These are phyloP conservation scores for Diachrysia chrysitis DNA, from an alignment of 2,888 invertebrate genomes.

Conservation along the genomic window DNA sequence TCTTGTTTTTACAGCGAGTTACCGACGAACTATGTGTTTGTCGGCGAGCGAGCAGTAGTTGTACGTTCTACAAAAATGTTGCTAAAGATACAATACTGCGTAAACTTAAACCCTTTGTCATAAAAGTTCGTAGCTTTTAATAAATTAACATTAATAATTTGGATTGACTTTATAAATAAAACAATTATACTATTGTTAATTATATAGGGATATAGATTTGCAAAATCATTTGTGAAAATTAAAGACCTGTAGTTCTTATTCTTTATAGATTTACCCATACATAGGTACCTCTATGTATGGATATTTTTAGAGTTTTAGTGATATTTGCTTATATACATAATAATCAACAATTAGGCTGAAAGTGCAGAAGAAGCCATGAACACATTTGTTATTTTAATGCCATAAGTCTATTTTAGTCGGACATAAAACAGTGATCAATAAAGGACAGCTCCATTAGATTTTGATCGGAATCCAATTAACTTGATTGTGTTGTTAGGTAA, in stretches of 20 bases:
- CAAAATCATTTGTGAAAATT: no score
- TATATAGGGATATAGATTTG: no score
- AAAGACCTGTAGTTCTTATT: no score
- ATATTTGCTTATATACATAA: no score
- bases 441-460: slow-evolving; percentile 36
- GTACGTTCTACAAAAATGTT: slow-evolving; percentile 16
- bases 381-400: no score
- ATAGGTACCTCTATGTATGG: no score
- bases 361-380: neutral
- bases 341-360: neutral
- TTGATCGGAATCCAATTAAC: slow-evolving; percentile 55
- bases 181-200: no score
- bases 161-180: no score
- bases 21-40: slow-evolving; percentile 16
- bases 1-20: slow-evolving; percentile 33
- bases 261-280: no score
- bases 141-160: no score
- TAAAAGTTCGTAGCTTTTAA: no score
- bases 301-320: no score
- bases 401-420: neutral
- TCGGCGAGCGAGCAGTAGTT: neutral
- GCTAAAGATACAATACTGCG: neutral
- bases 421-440: slow-evolving; percentile 31
- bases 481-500: slow-evolving; percentile 22
- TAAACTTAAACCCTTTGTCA: neutral